A percentile compares a stretch with the other conserved stretches of the same genome.
These are phyloP conservation scores for Diachrysia chrysitis DNA, from an alignment of 2,888 invertebrate species.

Conservation along the genomic window DNA sequence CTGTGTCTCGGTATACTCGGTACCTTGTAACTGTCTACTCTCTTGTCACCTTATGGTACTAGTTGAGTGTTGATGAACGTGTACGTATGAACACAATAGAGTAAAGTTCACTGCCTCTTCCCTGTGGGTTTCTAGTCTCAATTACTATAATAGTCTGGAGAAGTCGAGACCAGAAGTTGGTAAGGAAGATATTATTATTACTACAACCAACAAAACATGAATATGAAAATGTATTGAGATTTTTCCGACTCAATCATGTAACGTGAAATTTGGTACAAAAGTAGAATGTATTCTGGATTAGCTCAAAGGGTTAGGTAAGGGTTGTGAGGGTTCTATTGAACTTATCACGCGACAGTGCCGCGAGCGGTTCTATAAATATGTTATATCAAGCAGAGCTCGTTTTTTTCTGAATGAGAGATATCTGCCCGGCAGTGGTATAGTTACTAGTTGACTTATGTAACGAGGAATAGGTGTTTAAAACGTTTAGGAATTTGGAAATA, in stretches of 20 bases:
- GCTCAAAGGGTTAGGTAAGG: slow-evolving; percentile 2
- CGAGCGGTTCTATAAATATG: slow-evolving; percentile 4
- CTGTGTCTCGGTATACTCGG: background rate
- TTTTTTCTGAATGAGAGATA: background rate
- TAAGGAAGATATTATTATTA: background rate
- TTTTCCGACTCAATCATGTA: background rate
- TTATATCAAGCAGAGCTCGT: slow-evolving; percentile 23
- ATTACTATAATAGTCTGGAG: no score
- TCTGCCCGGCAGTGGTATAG: background rate
- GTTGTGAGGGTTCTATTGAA: slow-evolving; percentile 6
- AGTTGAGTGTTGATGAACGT: no score
- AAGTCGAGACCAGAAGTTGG: background rate
- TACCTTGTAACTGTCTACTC: background rate
- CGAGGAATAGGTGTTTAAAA: background rate
- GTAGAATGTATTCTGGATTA: slow-evolving; percentile 3
- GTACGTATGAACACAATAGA: no score
- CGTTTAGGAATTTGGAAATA: no score
- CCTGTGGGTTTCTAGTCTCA: no score
- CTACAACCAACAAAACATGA: background rate
- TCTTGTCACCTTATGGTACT: no score
- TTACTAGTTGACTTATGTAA: no score
- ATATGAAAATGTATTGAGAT: background rate
- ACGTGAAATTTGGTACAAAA: slow-evolving; percentile 1
- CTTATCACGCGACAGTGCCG: slow-evolving; percentile 5
- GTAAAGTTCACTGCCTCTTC: no score